phyloP scores from a whole-genome alignment of 1,140 invertebrate species.

The Neelides sp. region DNA sequence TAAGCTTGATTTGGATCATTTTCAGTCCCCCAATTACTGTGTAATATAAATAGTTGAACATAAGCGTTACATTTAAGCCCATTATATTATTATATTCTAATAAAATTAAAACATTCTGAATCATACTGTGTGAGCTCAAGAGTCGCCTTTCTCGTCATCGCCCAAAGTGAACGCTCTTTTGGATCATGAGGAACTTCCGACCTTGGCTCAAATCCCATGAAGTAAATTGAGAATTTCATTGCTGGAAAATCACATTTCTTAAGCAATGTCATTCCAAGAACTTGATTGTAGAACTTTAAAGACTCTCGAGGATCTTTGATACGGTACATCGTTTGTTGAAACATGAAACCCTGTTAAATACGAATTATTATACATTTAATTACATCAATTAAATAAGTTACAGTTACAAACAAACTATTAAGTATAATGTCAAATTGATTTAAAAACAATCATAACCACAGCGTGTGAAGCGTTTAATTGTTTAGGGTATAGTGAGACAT shows the following conservation, averaged over 20 bases:
- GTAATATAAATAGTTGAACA: slow-evolving; percentile 32
- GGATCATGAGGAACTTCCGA: slow-evolving; percentile 58
- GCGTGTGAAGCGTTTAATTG: too few relatives aligned
- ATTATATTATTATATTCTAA: background rate
- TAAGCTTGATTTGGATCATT: slow-evolving; percentile 61
- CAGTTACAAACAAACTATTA: too few relatives aligned
- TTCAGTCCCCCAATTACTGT: slow-evolving; percentile 88
- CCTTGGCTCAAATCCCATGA: slow-evolving; percentile 77
- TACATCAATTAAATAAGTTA: too few relatives aligned
- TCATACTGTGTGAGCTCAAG: slow-evolving; percentile 79
- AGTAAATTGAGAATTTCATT: slow-evolving; percentile 83
- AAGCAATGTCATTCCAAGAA: slow-evolving; percentile 78
- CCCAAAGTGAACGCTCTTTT: slow-evolving; percentile 56
- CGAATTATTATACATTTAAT: too few relatives aligned
- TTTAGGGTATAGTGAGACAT: too few relatives aligned
- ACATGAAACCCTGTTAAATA: slow-evolving; percentile 62
- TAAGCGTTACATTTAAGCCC: background rate
- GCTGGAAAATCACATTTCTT: slow-evolving; percentile 77
- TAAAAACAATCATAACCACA: too few relatives aligned
- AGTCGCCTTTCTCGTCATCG: slow-evolving; percentile 69
- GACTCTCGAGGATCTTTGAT: slow-evolving; percentile 81
- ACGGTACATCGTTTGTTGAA: slow-evolving; percentile 92
- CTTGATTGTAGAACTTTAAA: slow-evolving; percentile 76
- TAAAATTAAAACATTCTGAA: background rate
- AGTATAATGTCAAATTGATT: too few relatives aligned